Conservation (phyloP, 2,888 invertebrate genomes). For the Latrodectus elegans region DNA sequence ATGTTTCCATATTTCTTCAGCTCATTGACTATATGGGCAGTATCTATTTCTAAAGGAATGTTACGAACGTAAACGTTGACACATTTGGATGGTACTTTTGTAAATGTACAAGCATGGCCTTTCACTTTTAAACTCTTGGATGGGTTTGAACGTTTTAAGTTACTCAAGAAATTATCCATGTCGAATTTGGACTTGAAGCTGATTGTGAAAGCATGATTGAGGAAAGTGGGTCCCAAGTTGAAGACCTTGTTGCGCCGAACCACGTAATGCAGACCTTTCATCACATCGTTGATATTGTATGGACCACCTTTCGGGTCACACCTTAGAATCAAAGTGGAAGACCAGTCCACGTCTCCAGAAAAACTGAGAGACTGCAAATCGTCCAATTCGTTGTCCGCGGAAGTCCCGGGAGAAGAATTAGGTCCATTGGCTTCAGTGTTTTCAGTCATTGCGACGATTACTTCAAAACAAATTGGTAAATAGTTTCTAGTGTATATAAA, state of each 20-base stretch:
- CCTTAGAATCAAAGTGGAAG: slow-evolving; percentile 42
- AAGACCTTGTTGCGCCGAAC: slow-evolving; percentile 38
- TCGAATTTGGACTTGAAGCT: slow-evolving; percentile 36
- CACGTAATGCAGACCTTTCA: slow-evolving; percentile 17
- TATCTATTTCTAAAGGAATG: slow-evolving; percentile 50
- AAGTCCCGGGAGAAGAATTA: background rate
- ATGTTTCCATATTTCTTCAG: slow-evolving; percentile 34
- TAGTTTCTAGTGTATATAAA: too few species aligned
- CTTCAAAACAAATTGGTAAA: too few species aligned
- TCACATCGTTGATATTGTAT: slow-evolving; percentile 45
- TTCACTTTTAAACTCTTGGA: slow-evolving; percentile 28
- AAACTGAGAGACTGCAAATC: slow-evolving; percentile 55
- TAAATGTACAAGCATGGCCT: slow-evolving; percentile 1
- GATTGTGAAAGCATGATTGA: slow-evolving; percentile 47
- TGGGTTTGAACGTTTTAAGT: slow-evolving; percentile 7
- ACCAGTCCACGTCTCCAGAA: slow-evolving; percentile 58
- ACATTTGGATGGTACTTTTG: slow-evolving; percentile 34
- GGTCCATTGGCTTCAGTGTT: background rate
- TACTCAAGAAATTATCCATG: slow-evolving; percentile 27
- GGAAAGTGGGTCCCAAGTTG: slow-evolving; percentile 45
- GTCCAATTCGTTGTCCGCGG: slow-evolving; percentile 21
- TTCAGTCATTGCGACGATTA: slow-evolving; percentile 10
- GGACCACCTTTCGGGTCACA: slow-evolving; percentile 49
- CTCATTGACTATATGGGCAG: background rate
- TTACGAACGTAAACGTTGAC: slow-evolving; percentile 28